Percentiles rank a stretch among this genome's conserved stretches.
These are phyloP conservation scores for Fistularia tabacaria DNA, from an alignment of 2,797 vertebrate species.

Conservation along the genomic window DNA sequence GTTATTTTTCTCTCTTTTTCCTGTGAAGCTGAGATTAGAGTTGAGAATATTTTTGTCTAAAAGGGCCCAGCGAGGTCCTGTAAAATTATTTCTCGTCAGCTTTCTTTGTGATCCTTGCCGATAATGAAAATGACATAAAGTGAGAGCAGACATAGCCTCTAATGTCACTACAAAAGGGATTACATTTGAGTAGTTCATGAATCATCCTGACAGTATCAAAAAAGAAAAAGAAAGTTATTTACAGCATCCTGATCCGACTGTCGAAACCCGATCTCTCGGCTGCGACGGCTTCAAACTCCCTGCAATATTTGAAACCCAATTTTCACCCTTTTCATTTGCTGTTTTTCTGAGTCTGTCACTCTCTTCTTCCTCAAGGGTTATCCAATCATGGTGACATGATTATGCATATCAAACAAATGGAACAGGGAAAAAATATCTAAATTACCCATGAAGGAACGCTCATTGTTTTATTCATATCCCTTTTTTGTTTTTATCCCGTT, in stretches of 20 bases:
- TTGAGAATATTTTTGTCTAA: too few species aligned
- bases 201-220: neutral
- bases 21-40: too few species aligned
- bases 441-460: conserved; percentile 43
- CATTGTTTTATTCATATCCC: conserved; percentile 47
- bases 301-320: conserved; percentile 7
- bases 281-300: conserved; percentile 1
- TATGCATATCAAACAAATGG: conserved; percentile 55
- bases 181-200: neutral
- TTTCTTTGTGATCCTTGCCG: too few species aligned
- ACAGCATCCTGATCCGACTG: too few species aligned
- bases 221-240: too few species aligned
- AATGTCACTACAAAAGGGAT: neutral
- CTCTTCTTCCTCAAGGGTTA: conserved; percentile 43
- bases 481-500: conserved; percentile 28
- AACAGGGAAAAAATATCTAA: conserved; percentile 28
- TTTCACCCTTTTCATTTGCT: conserved; percentile 12
- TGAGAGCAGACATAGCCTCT: neutral
- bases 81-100: too few species aligned
- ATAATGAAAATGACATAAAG: neutral
- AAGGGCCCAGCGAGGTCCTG: too few species aligned
- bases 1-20: too few species aligned
- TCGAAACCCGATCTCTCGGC: neutral
- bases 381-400: conserved; percentile 46
- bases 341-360: conserved; percentile 14